Evolutionary conservation across 2,797 vertebrate species (phyloP), one percentile per base, ranked within the genome.

Genomic region (Lepidocolaptes lacrymiger): DNA sequence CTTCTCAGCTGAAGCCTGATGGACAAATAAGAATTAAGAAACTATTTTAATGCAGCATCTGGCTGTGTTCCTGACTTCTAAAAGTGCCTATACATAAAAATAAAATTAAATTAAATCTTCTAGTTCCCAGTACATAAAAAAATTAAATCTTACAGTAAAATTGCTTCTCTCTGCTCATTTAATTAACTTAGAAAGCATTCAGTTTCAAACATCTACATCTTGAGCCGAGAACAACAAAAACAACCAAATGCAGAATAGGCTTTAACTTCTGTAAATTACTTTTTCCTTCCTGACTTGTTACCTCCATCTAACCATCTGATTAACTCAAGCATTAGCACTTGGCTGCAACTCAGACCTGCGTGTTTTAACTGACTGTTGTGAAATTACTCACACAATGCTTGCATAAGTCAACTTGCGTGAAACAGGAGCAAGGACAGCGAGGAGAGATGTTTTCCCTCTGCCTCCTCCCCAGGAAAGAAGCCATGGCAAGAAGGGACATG

Each of bases 21-120:
- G 88, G 84, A 96, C 90, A 94, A 91, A 79, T 94, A 95, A 85
- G 95, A 95, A 97, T 94, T 93, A 96, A 87, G 67, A 59, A 94
- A 95, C 81, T 84, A 93, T 95, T 97, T 96, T 96, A 96, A 97
- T 93, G 93, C 51, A 95, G 80, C 62, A 49, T 81, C 92, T 97
- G 94, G 92, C 93, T 85, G 56, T 21, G 37, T 91, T 97, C 96
- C 96, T 77, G 84, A 94, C 89, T 90, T 95, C 76, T 91, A 15
- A 61, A 96, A 96, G 76, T 79, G 72, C 69, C 84, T 88, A 84
- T 91, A 92, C 34, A 82, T 92, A 96, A 96, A 96, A 95, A 79
- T 75, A 90, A 94, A 93, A 96, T 91, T 58, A 94, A 96, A 95
- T 96, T 94, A 94, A 91, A 86, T 81, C 54, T 27, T 41, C 84